phyloP scores from a whole-genome alignment of 2,888 invertebrate species.

The Platerodrilus igneus region DNA sequence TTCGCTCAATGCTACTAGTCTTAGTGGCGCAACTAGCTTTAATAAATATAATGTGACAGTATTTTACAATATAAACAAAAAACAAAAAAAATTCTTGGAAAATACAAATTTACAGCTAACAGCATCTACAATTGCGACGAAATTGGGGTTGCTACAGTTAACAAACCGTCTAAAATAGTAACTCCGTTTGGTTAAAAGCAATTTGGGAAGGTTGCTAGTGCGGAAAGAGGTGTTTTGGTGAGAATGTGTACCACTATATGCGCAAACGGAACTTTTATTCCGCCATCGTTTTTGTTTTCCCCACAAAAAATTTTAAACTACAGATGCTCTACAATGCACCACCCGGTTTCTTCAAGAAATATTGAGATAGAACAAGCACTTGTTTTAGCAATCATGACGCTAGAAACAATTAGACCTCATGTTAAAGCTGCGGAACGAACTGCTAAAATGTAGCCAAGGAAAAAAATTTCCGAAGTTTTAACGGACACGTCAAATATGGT shows the following conservation, averaged over 20 bases:
- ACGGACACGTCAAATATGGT: too few species aligned
- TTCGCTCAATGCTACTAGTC: conserved; percentile 16
- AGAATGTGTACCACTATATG: conserved; percentile 24
- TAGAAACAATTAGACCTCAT: too few species aligned
- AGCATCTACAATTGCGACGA: conserved; percentile 30
- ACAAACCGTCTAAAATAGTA: conserved; percentile 14
- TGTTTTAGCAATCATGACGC: too few species aligned
- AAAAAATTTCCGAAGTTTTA: too few species aligned
- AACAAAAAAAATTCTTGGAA: conserved; percentile 24
- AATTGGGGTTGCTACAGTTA: conserved; percentile 23
- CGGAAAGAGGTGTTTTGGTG: conserved; percentile 19
- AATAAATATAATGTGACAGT: conserved; percentile 19
- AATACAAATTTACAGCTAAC: conserved; percentile 21
- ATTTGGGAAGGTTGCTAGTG: conserved; percentile 17
- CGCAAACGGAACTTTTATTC: conserved; percentile 33
- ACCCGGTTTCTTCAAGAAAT: too few species aligned
- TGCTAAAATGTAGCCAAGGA: too few species aligned
- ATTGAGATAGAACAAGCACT: too few species aligned
- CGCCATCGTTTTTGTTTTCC: too few species aligned
- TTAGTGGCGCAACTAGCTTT: too few species aligned
- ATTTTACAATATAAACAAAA: conserved; percentile 22
- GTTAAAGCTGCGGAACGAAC: too few species aligned
- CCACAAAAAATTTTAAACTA: too few species aligned
- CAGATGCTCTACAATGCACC: too few species aligned
- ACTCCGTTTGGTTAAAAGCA: conserved; percentile 13